Percentiles rank a stretch among this genome's conserved stretches.
phyloP scores from a whole-genome alignment of 2,888 invertebrate species.

The Thelaira solivaga region DNA sequence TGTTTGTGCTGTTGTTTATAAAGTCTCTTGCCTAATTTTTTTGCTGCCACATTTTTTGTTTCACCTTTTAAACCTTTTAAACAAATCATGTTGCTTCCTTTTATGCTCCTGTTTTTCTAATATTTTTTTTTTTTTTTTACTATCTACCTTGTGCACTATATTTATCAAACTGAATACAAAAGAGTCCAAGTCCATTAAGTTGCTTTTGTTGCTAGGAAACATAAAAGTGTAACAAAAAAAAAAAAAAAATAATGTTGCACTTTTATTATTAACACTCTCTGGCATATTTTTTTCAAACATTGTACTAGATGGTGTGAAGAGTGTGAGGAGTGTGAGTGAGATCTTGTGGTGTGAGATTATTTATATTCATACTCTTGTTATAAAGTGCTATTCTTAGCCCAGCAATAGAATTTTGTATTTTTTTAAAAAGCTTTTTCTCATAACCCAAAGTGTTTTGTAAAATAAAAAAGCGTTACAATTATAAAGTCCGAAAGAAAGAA shows the following conservation, averaged over 20 bases:
- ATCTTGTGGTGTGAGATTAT: too few species aligned
- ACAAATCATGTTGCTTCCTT: background rate
- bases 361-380: too few species aligned
- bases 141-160: background rate
- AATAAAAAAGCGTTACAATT: too few species aligned
- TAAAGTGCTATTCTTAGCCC: too few species aligned
- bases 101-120: too few species aligned
- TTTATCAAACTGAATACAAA: constrained; percentile 1
- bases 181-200: background rate
- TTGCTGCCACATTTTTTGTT: background rate
- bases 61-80: background rate
- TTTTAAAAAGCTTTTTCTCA: too few species aligned
- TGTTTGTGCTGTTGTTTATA: background rate
- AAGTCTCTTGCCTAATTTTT: too few species aligned
- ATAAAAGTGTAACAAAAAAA: background rate
- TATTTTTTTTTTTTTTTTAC: background rate
- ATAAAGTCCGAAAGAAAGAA: too few species aligned
- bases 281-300: background rate
- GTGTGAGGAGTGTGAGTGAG: background rate
- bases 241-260: constrained; percentile 17
- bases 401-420: too few species aligned
- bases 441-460: too few species aligned
- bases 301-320: too few species aligned
- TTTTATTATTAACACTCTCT: constrained; percentile 12
- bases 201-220: background rate